These are phyloP conservation scores for Mandrillus leucophaeus DNA, from an alignment of 2,113 vertebrate species.

Conservation along the genomic window DNA sequence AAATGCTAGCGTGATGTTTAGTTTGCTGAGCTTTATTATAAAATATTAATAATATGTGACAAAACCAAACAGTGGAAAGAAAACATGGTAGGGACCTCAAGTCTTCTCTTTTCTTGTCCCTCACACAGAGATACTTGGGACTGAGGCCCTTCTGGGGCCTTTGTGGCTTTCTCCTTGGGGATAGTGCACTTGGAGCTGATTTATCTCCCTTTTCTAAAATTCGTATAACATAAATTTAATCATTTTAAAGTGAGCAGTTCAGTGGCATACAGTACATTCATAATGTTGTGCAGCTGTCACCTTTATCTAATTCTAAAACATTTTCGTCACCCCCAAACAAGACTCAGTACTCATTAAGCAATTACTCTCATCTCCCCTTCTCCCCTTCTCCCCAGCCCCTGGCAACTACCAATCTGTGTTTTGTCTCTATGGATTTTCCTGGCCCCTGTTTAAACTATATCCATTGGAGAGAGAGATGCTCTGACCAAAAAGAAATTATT, in stretches of 20 bases:
- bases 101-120: not conserved
- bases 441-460: not conserved
- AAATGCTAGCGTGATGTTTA: not conserved
- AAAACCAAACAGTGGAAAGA: not conserved
- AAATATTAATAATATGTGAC: not conserved
- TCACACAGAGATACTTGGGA: not conserved
- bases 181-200: not conserved
- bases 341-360: not conserved
- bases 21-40: not conserved
- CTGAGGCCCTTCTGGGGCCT: not conserved
- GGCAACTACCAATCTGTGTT: not conserved
- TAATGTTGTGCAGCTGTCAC: not conserved
- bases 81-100: not conserved
- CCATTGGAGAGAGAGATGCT: not conserved
- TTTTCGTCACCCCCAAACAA: not conserved
- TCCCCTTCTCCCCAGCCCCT: no score
- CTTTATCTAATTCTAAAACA: not conserved
- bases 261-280: not conserved
- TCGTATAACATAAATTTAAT: not conserved
- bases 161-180: not conserved
- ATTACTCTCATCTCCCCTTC: no score
- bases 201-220: not conserved
- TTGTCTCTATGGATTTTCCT: not conserved
- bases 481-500: not conserved
- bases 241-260: not conserved